phyloP scores from a whole-genome alignment of 2,113 vertebrate species.

The Probosciger aterrimus region DNA sequence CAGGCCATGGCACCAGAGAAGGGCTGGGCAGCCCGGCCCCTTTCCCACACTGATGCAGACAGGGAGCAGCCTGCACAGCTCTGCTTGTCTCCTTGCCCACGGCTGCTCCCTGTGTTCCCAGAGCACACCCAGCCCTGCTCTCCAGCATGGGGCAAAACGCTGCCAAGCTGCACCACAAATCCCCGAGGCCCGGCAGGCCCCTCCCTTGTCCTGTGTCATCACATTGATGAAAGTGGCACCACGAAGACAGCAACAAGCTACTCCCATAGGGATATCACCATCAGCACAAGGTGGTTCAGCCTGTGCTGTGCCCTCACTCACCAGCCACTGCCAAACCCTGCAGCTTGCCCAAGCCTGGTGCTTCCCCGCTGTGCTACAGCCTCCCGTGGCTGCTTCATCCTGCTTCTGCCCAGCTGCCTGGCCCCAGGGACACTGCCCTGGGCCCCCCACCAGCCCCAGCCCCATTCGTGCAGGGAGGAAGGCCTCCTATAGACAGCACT shows the following conservation, averaged over 20 bases:
- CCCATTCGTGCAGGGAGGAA: not conserved
- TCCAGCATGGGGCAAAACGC: not conserved
- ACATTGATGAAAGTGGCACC: rapidly evolving
- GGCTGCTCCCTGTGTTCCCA: not conserved
- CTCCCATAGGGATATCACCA: rapidly evolving
- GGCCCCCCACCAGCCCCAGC: rapidly evolving
- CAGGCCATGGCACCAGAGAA: not conserved
- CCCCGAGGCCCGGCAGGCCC: too few species aligned
- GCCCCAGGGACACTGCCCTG: not conserved
- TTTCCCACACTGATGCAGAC: not conserved
- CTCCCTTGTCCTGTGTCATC: rapidly evolving
- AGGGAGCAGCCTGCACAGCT: not conserved
- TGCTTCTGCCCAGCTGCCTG: rapidly evolving
- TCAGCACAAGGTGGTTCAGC: not conserved
- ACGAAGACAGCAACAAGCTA: not conserved
- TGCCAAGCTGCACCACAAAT: not conserved
- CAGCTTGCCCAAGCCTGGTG: not conserved
- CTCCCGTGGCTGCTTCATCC: not conserved
- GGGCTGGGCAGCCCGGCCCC: not conserved
- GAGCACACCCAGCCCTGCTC: not conserved
- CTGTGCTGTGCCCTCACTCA: not conserved
- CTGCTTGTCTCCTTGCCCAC: rapidly evolving
- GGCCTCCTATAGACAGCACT: not conserved
- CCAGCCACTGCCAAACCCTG: not conserved
- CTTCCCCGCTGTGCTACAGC: not conserved